These are phyloP conservation scores for Neocrepidodera transversa DNA, from an alignment of 2,888 invertebrate species.

Conservation along the genomic window DNA sequence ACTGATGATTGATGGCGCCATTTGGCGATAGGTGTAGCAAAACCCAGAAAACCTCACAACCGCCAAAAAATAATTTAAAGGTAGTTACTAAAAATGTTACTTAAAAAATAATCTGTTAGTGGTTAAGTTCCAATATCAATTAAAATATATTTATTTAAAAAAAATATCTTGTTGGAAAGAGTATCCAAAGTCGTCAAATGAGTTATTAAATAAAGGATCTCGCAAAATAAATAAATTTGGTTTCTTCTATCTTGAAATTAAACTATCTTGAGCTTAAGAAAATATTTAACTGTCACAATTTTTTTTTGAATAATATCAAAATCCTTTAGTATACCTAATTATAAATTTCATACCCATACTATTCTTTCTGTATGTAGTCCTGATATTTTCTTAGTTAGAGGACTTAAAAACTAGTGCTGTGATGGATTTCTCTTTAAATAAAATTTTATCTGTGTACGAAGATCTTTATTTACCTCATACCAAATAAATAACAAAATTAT, in stretches of 20 bases:
- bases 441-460: conserved; percentile 14
- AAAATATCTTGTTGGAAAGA: too few relatives aligned
- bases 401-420: conserved; percentile 26
- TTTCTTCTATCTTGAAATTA: neutral
- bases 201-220: too few relatives aligned
- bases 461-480: neutral
- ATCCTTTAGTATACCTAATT: neutral
- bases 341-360: neutral
- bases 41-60: too few relatives aligned
- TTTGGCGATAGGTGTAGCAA: too few relatives aligned
- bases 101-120: too few relatives aligned
- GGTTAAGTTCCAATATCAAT: too few relatives aligned
- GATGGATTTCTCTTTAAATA: conserved; percentile 26
- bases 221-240: too few relatives aligned
- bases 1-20: too few relatives aligned
- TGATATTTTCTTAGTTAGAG: neutral
- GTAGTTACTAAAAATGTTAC: too few relatives aligned
- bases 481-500: neutral
- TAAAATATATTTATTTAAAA: too few relatives aligned
- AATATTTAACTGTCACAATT: neutral
- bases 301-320: neutral
- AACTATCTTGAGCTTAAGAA: neutral
- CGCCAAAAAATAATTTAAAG: too few relatives aligned
- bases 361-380: conserved; percentile 14
- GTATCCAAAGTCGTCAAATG: too few relatives aligned